phyloP scores from a whole-genome alignment of 92 coral and sea anemone genomes.

The Metridium senile region DNA sequence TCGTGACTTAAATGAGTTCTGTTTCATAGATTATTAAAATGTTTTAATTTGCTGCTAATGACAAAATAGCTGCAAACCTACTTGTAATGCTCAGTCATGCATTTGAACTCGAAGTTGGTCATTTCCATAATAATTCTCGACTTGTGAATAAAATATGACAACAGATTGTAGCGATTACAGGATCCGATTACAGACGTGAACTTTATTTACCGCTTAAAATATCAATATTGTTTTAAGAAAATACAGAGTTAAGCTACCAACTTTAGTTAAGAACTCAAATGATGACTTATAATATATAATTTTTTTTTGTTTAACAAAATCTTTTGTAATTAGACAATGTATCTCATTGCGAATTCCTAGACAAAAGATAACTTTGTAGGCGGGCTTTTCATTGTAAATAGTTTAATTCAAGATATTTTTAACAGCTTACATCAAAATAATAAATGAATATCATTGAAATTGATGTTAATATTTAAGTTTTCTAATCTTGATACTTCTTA shows the following conservation, averaged over 20 bases:
- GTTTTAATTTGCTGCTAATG: background rate
- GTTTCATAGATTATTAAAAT: background rate
- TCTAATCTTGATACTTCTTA: too few relatives aligned
- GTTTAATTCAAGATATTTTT: background rate
- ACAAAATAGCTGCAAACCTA: background rate
- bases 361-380: background rate
- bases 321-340: background rate
- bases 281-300: too few relatives aligned
- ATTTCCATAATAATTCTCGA: background rate
- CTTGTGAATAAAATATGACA: background rate
- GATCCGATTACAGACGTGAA: too few relatives aligned
- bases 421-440: background rate
- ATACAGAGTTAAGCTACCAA: too few relatives aligned
- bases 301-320: background rate
- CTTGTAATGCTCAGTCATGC: background rate
- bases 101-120: background rate
- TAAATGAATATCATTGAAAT: background rate
- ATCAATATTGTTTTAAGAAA: too few relatives aligned
- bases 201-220: background rate
- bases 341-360: background rate
- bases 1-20: background rate
- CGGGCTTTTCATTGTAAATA: background rate
- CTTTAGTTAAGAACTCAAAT: too few relatives aligned
- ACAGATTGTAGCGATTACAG: background rate
- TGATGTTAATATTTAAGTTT: too few relatives aligned